phyloP scores from a whole-genome alignment of 2,888 invertebrate species.

The Coleophora deauratella region DNA sequence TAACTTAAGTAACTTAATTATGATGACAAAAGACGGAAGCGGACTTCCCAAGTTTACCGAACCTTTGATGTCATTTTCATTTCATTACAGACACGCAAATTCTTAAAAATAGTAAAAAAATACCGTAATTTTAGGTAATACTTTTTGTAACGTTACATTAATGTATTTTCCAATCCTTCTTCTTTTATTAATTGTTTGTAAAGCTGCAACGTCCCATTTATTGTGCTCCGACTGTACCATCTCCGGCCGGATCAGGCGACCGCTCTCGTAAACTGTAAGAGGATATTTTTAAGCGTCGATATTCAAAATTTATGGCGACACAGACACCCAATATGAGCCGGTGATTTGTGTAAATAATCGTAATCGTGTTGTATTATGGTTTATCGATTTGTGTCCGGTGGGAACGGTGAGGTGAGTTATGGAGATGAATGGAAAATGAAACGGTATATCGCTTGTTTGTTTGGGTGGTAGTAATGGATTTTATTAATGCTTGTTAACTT shows the following conservation, averaged over 20 bases:
- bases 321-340: conserved; percentile 67
- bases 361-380: conserved; percentile 11
- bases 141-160: too few relatives aligned
- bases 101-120: too few relatives aligned
- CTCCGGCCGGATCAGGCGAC: conserved; percentile 15
- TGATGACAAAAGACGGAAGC: too few relatives aligned
- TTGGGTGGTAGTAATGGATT: neutral
- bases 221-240: neutral
- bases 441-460: neutral
- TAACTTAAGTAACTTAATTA: too few relatives aligned
- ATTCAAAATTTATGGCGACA: conserved; percentile 73
- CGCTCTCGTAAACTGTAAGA: conserved; percentile 70
- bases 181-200: too few relatives aligned
- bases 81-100: too few relatives aligned
- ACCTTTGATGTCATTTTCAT: too few relatives aligned
- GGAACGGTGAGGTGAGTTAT: conserved; percentile 19
- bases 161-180: too few relatives aligned
- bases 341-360: conserved; percentile 56
- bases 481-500: too few relatives aligned
- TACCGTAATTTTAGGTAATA: too few relatives aligned
- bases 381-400: conserved; percentile 38
- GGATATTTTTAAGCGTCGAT: conserved; percentile 71
- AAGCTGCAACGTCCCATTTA: too few relatives aligned
- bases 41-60: too few relatives aligned
- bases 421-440: conserved; percentile 1